Base-by-base conservation (phyloP, 2,797 vertebrate species). In the Simalia tracyae region DNA sequence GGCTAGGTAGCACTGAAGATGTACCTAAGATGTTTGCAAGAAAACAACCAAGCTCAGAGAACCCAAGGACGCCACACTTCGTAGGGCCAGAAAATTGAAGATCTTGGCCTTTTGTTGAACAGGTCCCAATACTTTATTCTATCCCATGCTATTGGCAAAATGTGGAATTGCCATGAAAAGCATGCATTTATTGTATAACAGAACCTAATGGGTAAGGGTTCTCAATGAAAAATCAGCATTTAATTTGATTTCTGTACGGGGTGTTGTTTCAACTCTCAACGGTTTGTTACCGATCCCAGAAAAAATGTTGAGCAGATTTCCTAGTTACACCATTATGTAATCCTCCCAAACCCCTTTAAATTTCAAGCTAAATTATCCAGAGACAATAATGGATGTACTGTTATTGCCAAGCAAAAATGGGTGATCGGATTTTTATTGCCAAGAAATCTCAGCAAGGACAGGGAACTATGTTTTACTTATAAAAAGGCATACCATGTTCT, bases 311-410 rank as follows among this genome's bases (percentile, higher is more conserved):
- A 61, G 42, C n/a, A 88, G 61, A 68, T 72, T 72, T 72, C 54
- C 46, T 72, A 42, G 24, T 87, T 61, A 84, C 61, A 50, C 15
- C 31, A 26, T 54, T 63, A 61, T 57, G 26, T 28, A 26, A 14
- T 28, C 17, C 22, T 87, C 54, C 42, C 28, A 60, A 85, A 60
- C 68, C 12, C 24, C 26, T 60, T 91, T 84, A 50, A 72, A 42
- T 28, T 42, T 17, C 42, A 81, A 28, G 36, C 26, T 6, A 61
- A 85, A 91, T 72, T 86, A 61, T 50, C 42, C 61, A 84, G 63
- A 68, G 14, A 24, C 72, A 91, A 60, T 76, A 91, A 91, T 54
- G 56, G 72, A 88, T 26, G 42, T 54, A 91, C 68, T 93, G 72
- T 88, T 84, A n/a, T 42, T 88, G 84, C 84, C 50, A 60, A 87